A percentile compares a stretch with the other conserved stretches of the same genome.
Evolutionary conservation across 2,888 invertebrate species (phyloP).

Genomic region (Entomobrya multifasciata): DNA sequence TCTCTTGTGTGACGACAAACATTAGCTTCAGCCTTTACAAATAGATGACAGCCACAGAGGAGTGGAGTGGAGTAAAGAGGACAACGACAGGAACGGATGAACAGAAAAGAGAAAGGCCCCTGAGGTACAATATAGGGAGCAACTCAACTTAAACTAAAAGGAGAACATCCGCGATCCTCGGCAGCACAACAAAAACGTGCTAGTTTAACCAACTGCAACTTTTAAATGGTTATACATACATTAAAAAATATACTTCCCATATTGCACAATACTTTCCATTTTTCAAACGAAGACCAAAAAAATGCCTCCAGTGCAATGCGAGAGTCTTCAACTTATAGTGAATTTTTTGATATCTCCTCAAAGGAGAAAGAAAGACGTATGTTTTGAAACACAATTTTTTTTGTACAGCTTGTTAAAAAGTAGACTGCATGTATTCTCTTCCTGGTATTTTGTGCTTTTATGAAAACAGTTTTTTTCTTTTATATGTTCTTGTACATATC

Average conservation of each 20-base stretch:
- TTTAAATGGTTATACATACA: constrained; percentile 16
- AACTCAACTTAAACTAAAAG: not conserved
- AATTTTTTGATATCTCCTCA: not conserved
- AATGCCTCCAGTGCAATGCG: constrained; percentile 17
- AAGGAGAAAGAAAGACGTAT: not conserved
- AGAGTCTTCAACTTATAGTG: not conserved
- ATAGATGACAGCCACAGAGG: not conserved
- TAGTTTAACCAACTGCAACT: not conserved
- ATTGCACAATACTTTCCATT: constrained; percentile 42
- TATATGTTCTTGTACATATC: not conserved
- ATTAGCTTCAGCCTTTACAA: not conserved
- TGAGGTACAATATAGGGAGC: constrained; percentile 39
- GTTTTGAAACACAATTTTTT: not conserved
- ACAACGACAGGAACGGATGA: not conserved
- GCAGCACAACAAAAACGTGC: not conserved
- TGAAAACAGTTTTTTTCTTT: constrained; percentile 9
- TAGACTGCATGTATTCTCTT: no score
- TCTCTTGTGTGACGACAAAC: constrained; percentile 20
- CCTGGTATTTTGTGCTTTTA: no score
- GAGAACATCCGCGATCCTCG: not conserved
- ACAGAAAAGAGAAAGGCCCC: constrained; percentile 37
- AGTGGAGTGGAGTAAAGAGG: not conserved
- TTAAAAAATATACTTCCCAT: constrained; percentile 31
- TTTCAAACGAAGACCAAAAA: constrained; percentile 5
- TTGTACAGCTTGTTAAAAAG: not conserved